Conservation (phyloP, 1,140 invertebrate genomes). For the Centruroides sculpturatus region DNA sequence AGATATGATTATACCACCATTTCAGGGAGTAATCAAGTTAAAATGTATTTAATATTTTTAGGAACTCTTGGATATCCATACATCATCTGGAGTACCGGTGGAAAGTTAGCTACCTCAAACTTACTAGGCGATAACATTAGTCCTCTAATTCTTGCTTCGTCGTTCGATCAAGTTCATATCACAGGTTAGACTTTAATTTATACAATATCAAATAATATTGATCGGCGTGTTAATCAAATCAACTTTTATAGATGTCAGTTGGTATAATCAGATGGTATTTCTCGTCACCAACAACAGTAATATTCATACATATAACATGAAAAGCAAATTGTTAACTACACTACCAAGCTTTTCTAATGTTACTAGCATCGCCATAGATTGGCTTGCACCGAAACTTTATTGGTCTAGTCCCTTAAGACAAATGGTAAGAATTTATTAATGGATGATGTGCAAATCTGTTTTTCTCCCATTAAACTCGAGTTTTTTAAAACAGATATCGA, state of each 20-base stretch:
- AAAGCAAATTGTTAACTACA: conserved; percentile 33
- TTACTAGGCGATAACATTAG: conserved; percentile 25
- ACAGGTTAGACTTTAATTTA: conserved; percentile 2
- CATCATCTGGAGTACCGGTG: conserved; percentile 52
- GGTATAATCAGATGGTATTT: conserved; percentile 50
- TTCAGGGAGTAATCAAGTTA: too few species aligned
- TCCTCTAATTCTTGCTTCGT: conserved; percentile 10
- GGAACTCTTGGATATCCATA: conserved; percentile 25
- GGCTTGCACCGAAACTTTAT: conserved; percentile 72
- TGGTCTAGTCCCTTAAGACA: conserved; percentile 76
- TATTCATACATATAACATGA: conserved; percentile 53
- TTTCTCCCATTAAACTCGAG: background rate
- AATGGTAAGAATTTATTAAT: conserved; percentile 20
- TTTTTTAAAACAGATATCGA: conserved; percentile 37
- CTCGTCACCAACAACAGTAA: conserved; percentile 56
- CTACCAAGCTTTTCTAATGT: conserved; percentile 51
- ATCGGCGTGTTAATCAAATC: too few species aligned
- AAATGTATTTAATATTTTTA: background rate
- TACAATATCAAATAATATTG: too few species aligned
- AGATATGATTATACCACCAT: too few species aligned
- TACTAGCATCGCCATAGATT: conserved; percentile 66
- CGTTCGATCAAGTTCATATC: conserved; percentile 8
- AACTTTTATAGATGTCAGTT: conserved; percentile 39
- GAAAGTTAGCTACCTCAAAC: conserved; percentile 53
- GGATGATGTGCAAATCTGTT: background rate